Evolutionary conservation across 2,113 vertebrate genomes (phyloP).

Genomic region (Lepus europaeus): DNA sequence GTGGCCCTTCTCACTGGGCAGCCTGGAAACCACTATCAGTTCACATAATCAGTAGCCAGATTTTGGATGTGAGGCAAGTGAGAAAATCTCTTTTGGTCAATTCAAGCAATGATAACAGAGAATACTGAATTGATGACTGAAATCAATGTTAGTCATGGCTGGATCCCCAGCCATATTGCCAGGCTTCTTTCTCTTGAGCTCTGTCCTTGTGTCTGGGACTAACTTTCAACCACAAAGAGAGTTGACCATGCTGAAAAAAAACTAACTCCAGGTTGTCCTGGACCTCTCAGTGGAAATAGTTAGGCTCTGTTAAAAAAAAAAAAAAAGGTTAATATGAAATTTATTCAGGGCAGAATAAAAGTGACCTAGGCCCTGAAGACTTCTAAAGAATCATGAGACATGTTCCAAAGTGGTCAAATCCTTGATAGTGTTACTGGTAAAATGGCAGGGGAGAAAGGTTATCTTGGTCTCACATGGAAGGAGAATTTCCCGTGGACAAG

Average conservation of each 20-base stretch:
- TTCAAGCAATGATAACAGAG: background rate
- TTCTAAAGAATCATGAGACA: too few relatives aligned
- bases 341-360: too few relatives aligned
- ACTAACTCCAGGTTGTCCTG: background rate
- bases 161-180: background rate
- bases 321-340: too few relatives aligned
- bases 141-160: background rate
- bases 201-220: background rate
- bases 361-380: too few relatives aligned
- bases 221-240: background rate
- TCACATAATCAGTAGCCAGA: background rate
- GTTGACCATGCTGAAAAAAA: background rate
- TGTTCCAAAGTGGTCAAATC: too few relatives aligned
- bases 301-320: too few relatives aligned
- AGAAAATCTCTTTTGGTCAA: background rate
- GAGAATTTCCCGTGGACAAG: too few relatives aligned
- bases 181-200: background rate
- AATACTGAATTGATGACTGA: background rate
- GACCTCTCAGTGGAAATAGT: background rate
- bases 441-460: too few relatives aligned
- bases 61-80: background rate
- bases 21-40: background rate
- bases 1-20: background rate
- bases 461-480: too few relatives aligned
- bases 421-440: too few relatives aligned